Percentiles rank a stretch among this genome's conserved stretches.
Conservation (phyloP, 2,113 vertebrate species). For the Calidris pugnax region DNA sequence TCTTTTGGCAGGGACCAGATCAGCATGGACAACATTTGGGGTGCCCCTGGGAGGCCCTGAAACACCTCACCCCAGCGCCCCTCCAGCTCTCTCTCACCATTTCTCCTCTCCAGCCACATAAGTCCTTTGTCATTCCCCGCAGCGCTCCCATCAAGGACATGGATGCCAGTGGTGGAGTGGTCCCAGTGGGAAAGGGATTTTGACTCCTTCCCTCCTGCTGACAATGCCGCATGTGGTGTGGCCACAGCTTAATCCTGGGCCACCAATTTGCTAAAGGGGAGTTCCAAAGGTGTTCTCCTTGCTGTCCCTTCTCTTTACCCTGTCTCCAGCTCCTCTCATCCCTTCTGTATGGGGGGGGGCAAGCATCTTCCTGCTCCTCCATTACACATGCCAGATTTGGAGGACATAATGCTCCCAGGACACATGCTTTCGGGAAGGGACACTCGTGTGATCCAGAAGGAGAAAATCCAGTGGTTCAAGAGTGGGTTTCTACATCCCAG, state of each 20-base stretch:
- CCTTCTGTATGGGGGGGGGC: not conserved
- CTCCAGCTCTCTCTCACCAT: not conserved
- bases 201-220: not conserved
- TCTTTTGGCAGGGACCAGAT: not conserved
- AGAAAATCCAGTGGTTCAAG: not conserved
- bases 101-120: not conserved
- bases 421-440: not conserved
- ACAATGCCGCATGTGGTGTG: not conserved
- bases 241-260: not conserved
- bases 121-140: not conserved
- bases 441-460: not conserved
- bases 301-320: not conserved
- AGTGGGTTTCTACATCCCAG: not conserved
- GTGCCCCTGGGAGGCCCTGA: not conserved
- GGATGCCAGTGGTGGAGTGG: not conserved
- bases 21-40: not conserved
- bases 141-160: not conserved
- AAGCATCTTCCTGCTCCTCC: not conserved
- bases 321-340: not conserved
- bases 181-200: not conserved
- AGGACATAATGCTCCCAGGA: not conserved
- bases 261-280: accelerated
- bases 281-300: not conserved
- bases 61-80: not conserved
- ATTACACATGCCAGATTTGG: not conserved